phyloP scores from a whole-genome alignment of 2,888 invertebrate genomes.

The Tachystola acroxantha region DNA sequence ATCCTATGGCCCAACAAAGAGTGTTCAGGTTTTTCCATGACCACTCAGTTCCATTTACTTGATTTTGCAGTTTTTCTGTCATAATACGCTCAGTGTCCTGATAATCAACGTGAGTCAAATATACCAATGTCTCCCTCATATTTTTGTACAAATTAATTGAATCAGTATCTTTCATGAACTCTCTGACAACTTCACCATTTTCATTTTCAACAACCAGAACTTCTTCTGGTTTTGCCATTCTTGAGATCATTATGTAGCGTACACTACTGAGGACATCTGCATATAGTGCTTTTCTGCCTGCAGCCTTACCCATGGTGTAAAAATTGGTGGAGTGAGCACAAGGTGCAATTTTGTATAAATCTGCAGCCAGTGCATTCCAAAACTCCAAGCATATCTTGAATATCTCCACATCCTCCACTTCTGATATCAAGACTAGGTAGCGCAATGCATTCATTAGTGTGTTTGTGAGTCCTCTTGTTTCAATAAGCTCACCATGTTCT shows the following conservation, averaged over 20 bases:
- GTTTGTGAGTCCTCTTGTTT: slow-evolving; percentile 87
- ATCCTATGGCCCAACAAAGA: slow-evolving; percentile 99
- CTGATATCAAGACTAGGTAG: slow-evolving; percentile 94
- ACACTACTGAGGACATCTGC: slow-evolving; percentile 91
- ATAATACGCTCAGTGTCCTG: slow-evolving; percentile 98
- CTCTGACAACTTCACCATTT: slow-evolving; percentile 98
- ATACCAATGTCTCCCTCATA: slow-evolving; percentile 98
- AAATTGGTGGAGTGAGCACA: slow-evolving; percentile 74
- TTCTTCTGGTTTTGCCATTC: slow-evolving; percentile 99
- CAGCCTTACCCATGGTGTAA: slow-evolving; percentile 58
- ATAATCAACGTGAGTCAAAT: slow-evolving; percentile 98
- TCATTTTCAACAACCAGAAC: slow-evolving; percentile 99
- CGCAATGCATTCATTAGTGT: slow-evolving; percentile 89
- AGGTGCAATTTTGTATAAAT: slow-evolving; percentile 93
- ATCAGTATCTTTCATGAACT: slow-evolving; percentile 99
- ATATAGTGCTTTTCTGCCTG: slow-evolving; percentile 84
- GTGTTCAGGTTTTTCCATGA: slow-evolving; percentile 99
- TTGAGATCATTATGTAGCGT: slow-evolving; percentile 97
- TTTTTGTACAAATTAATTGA: slow-evolving; percentile 99
- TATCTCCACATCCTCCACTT: slow-evolving; percentile 99
- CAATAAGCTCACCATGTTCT: slow-evolving; percentile 93
- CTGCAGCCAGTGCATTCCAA: slow-evolving; percentile 96
- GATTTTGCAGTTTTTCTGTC: slow-evolving; percentile 98
- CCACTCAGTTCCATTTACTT: slow-evolving; percentile 99
- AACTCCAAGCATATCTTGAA: slow-evolving; percentile 99